Conservation (phyloP, 2,113 vertebrate species). For the Xenopus borealis region DNA sequence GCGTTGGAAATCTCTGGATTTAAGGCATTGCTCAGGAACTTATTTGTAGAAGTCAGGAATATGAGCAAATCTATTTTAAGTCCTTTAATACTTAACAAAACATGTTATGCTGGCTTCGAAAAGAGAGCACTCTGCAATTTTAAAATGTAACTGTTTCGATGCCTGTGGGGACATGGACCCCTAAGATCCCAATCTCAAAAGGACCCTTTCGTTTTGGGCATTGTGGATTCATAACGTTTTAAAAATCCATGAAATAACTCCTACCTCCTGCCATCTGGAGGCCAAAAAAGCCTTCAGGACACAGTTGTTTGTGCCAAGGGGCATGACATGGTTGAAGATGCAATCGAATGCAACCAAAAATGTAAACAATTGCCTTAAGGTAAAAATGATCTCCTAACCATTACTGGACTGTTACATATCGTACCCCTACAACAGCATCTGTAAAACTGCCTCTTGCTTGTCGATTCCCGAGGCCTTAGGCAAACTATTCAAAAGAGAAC, state of each 20-base stretch:
- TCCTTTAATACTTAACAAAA: background rate
- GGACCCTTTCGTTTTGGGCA: background rate
- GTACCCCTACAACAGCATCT: background rate
- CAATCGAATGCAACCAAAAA: background rate
- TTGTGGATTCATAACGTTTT: background rate
- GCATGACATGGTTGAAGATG: background rate
- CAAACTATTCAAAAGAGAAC: too few species aligned
- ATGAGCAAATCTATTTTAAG: conserved; percentile 14
- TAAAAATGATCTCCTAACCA: background rate
- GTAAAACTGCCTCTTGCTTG: too few species aligned
- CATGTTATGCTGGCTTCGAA: background rate
- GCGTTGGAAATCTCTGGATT: conserved; percentile 24
- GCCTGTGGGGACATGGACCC: background rate
- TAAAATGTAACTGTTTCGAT: background rate
- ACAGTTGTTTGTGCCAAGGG: background rate
- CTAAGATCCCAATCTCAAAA: too few species aligned
- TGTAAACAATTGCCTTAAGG: background rate
- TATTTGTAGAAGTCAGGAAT: conserved; percentile 8
- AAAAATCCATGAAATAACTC: background rate
- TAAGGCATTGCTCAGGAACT: conserved; percentile 15
- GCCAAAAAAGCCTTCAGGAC: background rate
- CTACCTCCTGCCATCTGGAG: background rate
- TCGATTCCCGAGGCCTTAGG: background rate
- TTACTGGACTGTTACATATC: background rate
- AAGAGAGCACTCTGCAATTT: background rate